phyloP scores from a whole-genome alignment of 2,113 vertebrate genomes.

The Anoura caudifer region DNA sequence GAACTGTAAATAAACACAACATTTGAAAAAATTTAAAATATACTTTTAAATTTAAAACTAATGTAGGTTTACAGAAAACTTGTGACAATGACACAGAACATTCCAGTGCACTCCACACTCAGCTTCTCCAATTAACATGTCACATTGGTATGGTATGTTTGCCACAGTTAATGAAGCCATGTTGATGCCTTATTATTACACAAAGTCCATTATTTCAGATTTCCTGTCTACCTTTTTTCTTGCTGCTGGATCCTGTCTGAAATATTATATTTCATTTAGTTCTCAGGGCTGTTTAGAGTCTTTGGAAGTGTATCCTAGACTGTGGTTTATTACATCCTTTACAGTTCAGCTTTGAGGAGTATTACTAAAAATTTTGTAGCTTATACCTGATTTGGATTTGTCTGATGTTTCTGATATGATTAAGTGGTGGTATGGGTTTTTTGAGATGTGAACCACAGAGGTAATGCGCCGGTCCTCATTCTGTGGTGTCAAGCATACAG shows the following conservation, averaged over 20 bases:
- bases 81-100: not conserved
- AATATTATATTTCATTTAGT: not conserved
- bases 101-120: not conserved
- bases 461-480: not conserved
- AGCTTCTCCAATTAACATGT: not conserved
- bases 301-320: not conserved
- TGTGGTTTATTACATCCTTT: not conserved
- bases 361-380: not conserved
- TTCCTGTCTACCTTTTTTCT: not conserved
- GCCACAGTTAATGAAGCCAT: not conserved
- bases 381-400: not conserved
- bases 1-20: not conserved
- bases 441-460: not conserved
- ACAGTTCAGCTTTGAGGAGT: not conserved
- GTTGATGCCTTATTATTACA: not conserved
- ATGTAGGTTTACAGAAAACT: not conserved
- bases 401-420: not conserved
- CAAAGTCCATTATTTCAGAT: not conserved
- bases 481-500: not conserved
- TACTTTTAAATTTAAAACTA: not conserved
- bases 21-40: not conserved
- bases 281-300: not conserved
- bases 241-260: not conserved
- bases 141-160: not conserved
- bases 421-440: not conserved